A percentile compares a stretch with the other conserved stretches of the same genome.
These are phyloP conservation scores for Eudasyphora cyanicolor DNA, from an alignment of 2,888 invertebrate species.

Conservation along the genomic window DNA sequence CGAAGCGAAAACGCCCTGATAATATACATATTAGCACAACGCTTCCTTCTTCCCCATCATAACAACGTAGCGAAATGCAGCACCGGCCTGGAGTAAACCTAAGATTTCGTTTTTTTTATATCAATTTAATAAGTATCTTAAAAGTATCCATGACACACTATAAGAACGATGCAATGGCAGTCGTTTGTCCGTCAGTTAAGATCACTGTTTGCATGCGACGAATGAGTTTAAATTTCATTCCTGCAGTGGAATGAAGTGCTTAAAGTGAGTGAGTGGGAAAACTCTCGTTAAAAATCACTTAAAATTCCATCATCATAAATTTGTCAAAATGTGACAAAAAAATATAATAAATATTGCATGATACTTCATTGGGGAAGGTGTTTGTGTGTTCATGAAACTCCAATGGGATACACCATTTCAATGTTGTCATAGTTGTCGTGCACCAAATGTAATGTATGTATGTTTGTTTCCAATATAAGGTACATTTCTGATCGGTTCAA, in stretches of 20 bases:
- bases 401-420: neutral
- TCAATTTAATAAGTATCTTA: neutral
- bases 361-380: neutral
- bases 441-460: neutral
- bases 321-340: constrained; percentile 73
- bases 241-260: neutral
- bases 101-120: no score
- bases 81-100: no score
- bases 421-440: neutral
- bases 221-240: constrained; percentile 27
- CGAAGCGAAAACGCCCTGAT: no score
- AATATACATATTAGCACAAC: no score
- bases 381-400: neutral
- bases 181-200: neutral
- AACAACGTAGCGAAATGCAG: no score
- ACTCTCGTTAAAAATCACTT: constrained; percentile 79
- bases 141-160: neutral
- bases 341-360: constrained; percentile 23
- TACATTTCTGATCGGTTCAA: no score
- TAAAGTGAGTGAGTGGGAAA: constrained; percentile 53
- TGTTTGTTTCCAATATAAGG: no score
- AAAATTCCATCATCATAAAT: constrained; percentile 80
- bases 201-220: neutral
- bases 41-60: no score
- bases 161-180: no score